Evolutionary conservation across 2,797 vertebrate genomes (phyloP).

Genomic region (Microchirus variegatus): DNA sequence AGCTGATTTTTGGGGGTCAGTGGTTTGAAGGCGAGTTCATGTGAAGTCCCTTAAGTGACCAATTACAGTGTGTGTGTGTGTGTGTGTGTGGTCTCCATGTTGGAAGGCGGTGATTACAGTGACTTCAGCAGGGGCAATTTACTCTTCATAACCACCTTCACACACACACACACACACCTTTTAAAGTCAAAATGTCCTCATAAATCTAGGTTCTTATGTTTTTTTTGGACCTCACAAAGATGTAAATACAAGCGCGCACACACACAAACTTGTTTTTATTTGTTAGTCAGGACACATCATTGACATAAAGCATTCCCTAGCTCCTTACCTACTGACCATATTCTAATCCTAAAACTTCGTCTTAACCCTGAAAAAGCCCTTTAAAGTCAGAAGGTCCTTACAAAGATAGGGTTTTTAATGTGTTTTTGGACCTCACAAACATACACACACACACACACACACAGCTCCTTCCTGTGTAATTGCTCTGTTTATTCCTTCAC

Average conservation of each 20-base stretch:
- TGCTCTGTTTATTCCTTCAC: conserved; percentile 65
- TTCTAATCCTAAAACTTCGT: too few species aligned
- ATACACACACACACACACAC: conserved; percentile 22
- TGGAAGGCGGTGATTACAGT: conserved; percentile 57
- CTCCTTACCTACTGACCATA: too few species aligned
- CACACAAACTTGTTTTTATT: not conserved
- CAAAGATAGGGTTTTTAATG: too few species aligned
- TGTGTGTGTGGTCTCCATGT: conserved; percentile 35
- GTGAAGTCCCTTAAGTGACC: too few species aligned
- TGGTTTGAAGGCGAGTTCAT: too few species aligned
- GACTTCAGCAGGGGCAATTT: conserved; percentile 54
- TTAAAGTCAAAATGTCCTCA: too few species aligned
- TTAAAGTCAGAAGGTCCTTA: too few species aligned
- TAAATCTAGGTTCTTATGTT: too few species aligned
- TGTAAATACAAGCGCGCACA: conserved; percentile 26
- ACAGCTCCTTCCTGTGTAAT: conserved; percentile 72
- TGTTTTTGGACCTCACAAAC: not conserved
- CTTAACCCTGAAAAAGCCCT: too few species aligned
- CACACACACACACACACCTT: conserved; percentile 8
- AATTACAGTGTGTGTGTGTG: conserved; percentile 6
- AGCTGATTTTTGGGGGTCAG: conserved; percentile 23
- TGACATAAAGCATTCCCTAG: too few species aligned
- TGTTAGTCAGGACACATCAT: too few species aligned
- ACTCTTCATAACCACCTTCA: conserved; percentile 52
- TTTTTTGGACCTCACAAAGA: not conserved